These are phyloP conservation scores for Endotricha flammealis DNA, from an alignment of 2,888 invertebrate genomes.

Conservation along the genomic window DNA sequence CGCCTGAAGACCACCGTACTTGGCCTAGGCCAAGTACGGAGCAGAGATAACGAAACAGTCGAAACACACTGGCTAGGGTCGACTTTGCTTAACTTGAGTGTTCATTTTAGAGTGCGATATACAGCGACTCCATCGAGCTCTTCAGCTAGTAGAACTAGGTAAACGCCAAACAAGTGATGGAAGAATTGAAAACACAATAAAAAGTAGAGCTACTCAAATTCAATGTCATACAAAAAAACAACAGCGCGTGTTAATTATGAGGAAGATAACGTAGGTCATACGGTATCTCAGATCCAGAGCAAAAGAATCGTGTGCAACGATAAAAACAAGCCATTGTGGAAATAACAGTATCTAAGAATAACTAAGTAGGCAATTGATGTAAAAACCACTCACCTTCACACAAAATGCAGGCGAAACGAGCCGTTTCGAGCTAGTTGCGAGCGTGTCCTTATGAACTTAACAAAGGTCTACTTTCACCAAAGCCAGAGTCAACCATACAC, in stretches of 20 bases:
- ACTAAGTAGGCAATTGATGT: slow-evolving; percentile 53
- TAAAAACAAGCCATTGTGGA: slow-evolving; percentile 35
- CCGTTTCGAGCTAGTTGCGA: slow-evolving; percentile 62
- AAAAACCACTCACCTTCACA: slow-evolving; percentile 65
- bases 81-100: too few relatives aligned
- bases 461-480: slow-evolving; percentile 76
- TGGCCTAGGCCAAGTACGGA: too few relatives aligned
- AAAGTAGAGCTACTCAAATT: neutral
- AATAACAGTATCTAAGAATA: slow-evolving; percentile 46
- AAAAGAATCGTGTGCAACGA: slow-evolving; percentile 38
- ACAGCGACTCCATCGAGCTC: too few relatives aligned
- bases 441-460: slow-evolving; percentile 73
- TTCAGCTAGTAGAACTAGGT: too few relatives aligned
- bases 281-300: slow-evolving; percentile 21
- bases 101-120: too few relatives aligned
- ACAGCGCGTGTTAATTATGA: slow-evolving; percentile 17
- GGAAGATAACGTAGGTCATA: neutral
- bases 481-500: slow-evolving; percentile 66
- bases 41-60: too few relatives aligned
- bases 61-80: too few relatives aligned
- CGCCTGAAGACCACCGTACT: too few relatives aligned
- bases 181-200: neutral
- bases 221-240: neutral
- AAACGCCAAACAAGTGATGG: too few relatives aligned
- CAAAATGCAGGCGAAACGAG: slow-evolving; percentile 64